A percentile compares a stretch with the other conserved stretches of the same genome.
These are phyloP conservation scores for Drosophila ohnishii DNA, from an alignment of 1,140 invertebrate genomes.

Conservation along the genomic window DNA sequence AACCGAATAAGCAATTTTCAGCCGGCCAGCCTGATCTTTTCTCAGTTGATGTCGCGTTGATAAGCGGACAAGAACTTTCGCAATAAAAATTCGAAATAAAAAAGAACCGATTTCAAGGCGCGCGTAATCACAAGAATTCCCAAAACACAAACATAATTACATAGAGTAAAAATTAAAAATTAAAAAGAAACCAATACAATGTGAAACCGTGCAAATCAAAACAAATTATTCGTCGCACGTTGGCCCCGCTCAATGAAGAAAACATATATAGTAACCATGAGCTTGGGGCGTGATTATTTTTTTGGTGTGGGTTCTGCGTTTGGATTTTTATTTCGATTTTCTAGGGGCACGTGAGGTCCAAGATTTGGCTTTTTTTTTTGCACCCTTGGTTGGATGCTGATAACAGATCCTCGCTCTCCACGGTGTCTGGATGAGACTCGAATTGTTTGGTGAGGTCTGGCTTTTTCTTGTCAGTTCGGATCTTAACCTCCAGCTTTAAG, in stretches of 20 bases:
- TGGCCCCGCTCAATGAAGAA: constrained; percentile 30
- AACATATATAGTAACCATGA: constrained; percentile 42
- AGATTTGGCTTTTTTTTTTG: constrained; percentile 18
- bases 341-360: constrained; percentile 54
- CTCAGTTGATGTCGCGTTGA: constrained; percentile 71
- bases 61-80: constrained; percentile 54
- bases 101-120: constrained; percentile 4
- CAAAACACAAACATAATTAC: constrained; percentile 18
- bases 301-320: constrained; percentile 19
- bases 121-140: constrained; percentile 39
- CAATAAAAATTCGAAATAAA: constrained; percentile 4
- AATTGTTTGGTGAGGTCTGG: constrained; percentile 38
- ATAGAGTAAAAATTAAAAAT: constrained; percentile 17
- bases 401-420: constrained; percentile 25
- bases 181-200: constrained; percentile 15
- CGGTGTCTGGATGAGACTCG: constrained; percentile 41
- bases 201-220: constrained; percentile 41
- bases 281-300: constrained; percentile 36
- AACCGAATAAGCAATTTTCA: constrained; percentile 33
- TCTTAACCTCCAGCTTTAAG: constrained; percentile 14
- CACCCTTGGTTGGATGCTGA: constrained; percentile 7
- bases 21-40: constrained; percentile 30
- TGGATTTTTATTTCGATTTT: constrained; percentile 13
- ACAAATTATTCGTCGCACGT: constrained; percentile 49
- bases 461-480: constrained; percentile 26